Evolutionary conservation across 2,888 invertebrate genomes (phyloP), one percentile per base, ranked within the genome.

Genomic region (Heliothis peltigera): DNA sequence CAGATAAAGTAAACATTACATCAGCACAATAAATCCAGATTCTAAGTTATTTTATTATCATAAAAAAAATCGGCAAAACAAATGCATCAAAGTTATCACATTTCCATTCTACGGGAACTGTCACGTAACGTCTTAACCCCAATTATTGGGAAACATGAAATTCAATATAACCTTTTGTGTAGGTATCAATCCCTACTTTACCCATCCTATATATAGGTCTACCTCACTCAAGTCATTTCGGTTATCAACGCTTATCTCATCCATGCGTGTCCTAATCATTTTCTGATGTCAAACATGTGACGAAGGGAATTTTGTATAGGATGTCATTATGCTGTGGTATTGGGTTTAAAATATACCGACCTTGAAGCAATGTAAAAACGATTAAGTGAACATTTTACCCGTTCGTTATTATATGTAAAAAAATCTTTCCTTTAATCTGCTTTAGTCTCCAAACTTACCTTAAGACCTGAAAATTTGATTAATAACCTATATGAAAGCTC

Each of bases 241-340:
- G 18, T 25, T 73, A 48, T 69, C 39, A 39, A 18, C 15, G 10
- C 21, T 42, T 39, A 62, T 72, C 28, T 56, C 32, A 35, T 71
- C n/a, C 21, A 47, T 28, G 21, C n/a, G 55, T 43, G 47, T 18
- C 21, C 32, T 52, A 56, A 57, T 35, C 17, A 32, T 72, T 72
- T 69, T 65, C 15, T 57, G 42, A 71, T 51, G 43, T 44, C 22
- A 22, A 19, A 47, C 32, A 52, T 39, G 42, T 28, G 0, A 18
- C 5, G 28, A 62, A 39, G 32, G 25, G n/a, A 47, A 55, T 6
- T 46, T 4, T 1, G 15, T 4, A 4, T 0, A 18, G 4, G 25
- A 47, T 43, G 8, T 15, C 21, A 43, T 21, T 55, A 19, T 8
- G n/a, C 0, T 42, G 1, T n/a, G 39, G 12, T 52, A 28, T 39